phyloP scores from a whole-genome alignment of 2,113 vertebrate genomes.

The Mustela nigripes region DNA sequence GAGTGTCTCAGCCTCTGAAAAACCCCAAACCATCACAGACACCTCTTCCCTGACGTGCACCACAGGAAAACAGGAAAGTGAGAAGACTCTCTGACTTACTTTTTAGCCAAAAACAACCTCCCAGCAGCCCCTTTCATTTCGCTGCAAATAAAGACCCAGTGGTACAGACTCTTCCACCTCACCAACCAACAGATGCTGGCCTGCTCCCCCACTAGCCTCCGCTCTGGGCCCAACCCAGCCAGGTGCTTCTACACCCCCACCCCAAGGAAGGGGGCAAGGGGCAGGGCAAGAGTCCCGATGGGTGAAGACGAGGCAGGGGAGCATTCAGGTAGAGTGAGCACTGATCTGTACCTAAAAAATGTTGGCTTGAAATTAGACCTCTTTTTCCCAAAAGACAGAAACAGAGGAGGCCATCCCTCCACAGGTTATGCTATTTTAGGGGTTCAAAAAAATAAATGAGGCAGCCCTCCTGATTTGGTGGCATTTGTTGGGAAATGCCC shows the following conservation, averaged over 20 bases:
- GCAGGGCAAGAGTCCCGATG: accelerated
- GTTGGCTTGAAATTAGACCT: not conserved
- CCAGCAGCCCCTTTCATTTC: not conserved
- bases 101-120: constrained; percentile 16
- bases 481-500: not conserved
- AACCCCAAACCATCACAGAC: not conserved
- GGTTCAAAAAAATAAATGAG: not conserved
- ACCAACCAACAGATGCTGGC: not conserved
- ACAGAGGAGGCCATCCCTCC: not conserved
- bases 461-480: not conserved
- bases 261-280: accelerated
- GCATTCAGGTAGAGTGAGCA: too few species aligned
- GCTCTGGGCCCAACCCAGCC: not conserved
- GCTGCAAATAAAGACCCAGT: not conserved
- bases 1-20: not conserved
- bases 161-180: not conserved
- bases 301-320: not conserved
- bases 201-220: not conserved
- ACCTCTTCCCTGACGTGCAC: not conserved
- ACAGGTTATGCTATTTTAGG: too few species aligned
- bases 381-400: not conserved
- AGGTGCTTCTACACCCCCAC: not conserved
- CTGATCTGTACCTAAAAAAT: not conserved
- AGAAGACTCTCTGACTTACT: not conserved
- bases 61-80: constrained; percentile 53